Conservation (phyloP, 2,113 vertebrate species). For the Oryzias woworae region DNA sequence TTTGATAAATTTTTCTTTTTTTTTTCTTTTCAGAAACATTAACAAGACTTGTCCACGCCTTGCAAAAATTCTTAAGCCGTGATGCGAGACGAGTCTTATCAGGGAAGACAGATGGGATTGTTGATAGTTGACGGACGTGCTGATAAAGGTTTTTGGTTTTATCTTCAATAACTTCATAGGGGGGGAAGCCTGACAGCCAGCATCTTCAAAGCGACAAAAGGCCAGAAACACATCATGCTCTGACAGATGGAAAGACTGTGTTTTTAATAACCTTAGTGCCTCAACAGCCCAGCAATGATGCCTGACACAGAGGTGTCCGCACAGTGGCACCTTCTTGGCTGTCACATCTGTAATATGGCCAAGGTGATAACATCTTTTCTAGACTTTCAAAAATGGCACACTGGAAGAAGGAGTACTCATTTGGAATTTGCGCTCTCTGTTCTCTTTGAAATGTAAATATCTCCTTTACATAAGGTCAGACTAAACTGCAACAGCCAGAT, state of each 20-base stretch:
- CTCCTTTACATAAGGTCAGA: constrained; percentile 27
- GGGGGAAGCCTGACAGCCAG: constrained; percentile 64
- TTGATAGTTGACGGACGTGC: constrained; percentile 80
- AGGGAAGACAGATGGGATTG: constrained; percentile 77
- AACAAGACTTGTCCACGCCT: constrained; percentile 51
- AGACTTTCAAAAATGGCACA: constrained; percentile 36
- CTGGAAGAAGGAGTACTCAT: constrained; percentile 14
- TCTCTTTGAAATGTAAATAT: constrained; percentile 45
- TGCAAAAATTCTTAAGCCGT: constrained; percentile 52
- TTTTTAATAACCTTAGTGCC: constrained; percentile 71
- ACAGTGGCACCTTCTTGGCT: constrained; percentile 31
- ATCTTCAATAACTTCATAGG: constrained; percentile 73
- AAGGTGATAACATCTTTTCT: constrained; percentile 48
- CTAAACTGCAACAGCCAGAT: constrained; percentile 29
- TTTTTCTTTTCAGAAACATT: constrained; percentile 43
- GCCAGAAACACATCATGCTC: constrained; percentile 61
- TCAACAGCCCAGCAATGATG: constrained; percentile 34
- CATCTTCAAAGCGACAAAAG: constrained; percentile 77
- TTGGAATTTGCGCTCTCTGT: constrained; percentile 31
- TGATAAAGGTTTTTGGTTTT: constrained; percentile 77
- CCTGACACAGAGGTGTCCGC: constrained; percentile 33
- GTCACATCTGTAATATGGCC: constrained; percentile 40
- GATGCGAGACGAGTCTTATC: constrained; percentile 68
- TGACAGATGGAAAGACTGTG: constrained; percentile 57
- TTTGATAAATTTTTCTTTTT: background rate